Base-by-base conservation (phyloP, 2,797 vertebrate species). In the Tachyglossus aculeatus region DNA sequence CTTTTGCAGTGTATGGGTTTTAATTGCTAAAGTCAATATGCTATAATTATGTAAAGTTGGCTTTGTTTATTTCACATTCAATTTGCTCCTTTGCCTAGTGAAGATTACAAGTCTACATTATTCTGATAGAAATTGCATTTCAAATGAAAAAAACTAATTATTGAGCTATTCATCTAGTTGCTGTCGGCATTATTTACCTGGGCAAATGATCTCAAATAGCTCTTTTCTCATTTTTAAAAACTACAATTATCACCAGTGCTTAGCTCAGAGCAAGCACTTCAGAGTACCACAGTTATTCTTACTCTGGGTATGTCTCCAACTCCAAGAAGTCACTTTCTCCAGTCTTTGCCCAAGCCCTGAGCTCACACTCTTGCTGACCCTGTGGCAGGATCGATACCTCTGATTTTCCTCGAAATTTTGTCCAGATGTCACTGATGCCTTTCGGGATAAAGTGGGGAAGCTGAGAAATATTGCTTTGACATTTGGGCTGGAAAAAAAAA, bases 11-110 rank as follows among this genome's bases (percentile, higher is more conserved):
- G 36, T 51, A 44, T 48, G 32, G 31, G 34, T 80, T 82, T 83
- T 80, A 86, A 78, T 80, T 77, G 69, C 15, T 74, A 63, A 68
- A n/a, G 24, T 67, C 58, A 11, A 77, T 60, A 75, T 48, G 63
- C 50, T 65, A 15, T 58, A 82, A 82, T 76, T 79, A 82, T 25
- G 15, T 39, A 44, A 81, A 55, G 27, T 41, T 19, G 61, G 53
- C 15, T 56, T 76, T 82, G 48, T 5, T 39, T 52, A 81, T 73
- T 77, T 67, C 68, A 43, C 44, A 69, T 61, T 55, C 24, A 78
- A 65, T 65, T 84, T 78, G 54, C 63, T 68, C 69, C 59, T 64
- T 74, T 74, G 45, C 15, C 19, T 21, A 41, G 48, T 15, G 19
- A n/a, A n/a, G 67, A 63, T 51, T 68, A 50, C 32, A 50, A 61